Evolutionary conservation across 2,797 vertebrate species (phyloP).

Genomic region (Fistularia tabacaria): DNA sequence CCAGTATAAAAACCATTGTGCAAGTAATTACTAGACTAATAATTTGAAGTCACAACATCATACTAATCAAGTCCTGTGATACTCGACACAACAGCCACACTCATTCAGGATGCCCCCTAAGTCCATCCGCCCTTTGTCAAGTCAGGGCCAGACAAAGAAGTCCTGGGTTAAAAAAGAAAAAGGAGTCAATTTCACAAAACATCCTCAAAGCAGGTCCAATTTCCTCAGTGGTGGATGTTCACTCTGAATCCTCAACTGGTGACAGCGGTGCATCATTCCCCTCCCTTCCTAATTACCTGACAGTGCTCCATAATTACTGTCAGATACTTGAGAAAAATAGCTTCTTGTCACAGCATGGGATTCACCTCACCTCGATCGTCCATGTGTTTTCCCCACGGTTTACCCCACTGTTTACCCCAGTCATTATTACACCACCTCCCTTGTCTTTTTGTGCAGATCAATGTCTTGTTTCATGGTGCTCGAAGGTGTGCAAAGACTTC

Average conservation of each 20-base stretch:
- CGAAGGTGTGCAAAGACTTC: neutral
- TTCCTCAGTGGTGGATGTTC: neutral
- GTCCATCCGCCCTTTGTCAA: no score
- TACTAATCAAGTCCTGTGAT: no score
- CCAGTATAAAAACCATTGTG: no score
- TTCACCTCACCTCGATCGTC: constrained; percentile 6
- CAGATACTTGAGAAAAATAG: constrained; percentile 36
- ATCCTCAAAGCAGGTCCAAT: no score
- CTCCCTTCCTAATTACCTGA: constrained; percentile 50
- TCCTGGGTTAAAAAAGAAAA: no score
- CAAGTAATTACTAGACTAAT: no score
- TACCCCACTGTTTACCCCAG: constrained; percentile 8
- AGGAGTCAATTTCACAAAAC: no score
- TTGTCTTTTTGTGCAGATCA: neutral
- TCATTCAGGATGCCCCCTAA: no score
- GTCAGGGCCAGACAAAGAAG: no score
- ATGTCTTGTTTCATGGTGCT: neutral
- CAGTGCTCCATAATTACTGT: constrained; percentile 50
- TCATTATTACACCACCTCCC: constrained; percentile 2
- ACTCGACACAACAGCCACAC: no score
- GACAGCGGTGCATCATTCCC: constrained; percentile 32
- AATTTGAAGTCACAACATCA: no score
- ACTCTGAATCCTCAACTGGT: constrained; percentile 30
- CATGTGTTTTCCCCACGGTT: constrained; percentile 6
- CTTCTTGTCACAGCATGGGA: constrained; percentile 19